Conservation (phyloP, 2,113 vertebrate genomes). For the Anthoscopus minutus region DNA sequence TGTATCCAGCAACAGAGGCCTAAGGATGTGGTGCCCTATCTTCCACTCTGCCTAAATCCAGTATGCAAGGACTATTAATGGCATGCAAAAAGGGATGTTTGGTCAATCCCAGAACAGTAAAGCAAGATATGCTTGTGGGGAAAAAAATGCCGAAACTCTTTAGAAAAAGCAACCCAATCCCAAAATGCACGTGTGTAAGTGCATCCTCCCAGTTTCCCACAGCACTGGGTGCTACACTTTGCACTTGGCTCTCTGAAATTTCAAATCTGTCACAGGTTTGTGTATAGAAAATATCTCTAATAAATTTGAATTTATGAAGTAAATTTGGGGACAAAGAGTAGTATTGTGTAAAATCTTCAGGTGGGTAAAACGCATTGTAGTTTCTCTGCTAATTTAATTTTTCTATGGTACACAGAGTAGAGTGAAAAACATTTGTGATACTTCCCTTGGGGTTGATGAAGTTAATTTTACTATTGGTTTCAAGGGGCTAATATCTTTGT, state of each 20-base stretch:
- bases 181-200: background rate
- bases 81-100: background rate
- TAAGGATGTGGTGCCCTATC: background rate
- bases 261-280: background rate
- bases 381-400: background rate
- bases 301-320: background rate
- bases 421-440: background rate
- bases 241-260: background rate
- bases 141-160: background rate
- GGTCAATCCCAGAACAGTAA: background rate
- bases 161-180: background rate
- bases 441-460: background rate
- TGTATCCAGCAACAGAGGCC: rapidly evolving
- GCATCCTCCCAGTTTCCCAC: background rate
- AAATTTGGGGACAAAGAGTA: background rate
- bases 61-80: background rate
- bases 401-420: background rate
- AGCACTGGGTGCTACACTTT: background rate
- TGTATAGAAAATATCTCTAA: background rate
- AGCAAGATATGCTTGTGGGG: background rate
- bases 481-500: background rate
- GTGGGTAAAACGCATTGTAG: background rate
- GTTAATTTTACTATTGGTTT: background rate
- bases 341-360: background rate
- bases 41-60: background rate